Evolutionary conservation across 2,113 vertebrate genomes (phyloP), one percentile per base, ranked within the genome.

Genomic region (Perca flavescens): DNA sequence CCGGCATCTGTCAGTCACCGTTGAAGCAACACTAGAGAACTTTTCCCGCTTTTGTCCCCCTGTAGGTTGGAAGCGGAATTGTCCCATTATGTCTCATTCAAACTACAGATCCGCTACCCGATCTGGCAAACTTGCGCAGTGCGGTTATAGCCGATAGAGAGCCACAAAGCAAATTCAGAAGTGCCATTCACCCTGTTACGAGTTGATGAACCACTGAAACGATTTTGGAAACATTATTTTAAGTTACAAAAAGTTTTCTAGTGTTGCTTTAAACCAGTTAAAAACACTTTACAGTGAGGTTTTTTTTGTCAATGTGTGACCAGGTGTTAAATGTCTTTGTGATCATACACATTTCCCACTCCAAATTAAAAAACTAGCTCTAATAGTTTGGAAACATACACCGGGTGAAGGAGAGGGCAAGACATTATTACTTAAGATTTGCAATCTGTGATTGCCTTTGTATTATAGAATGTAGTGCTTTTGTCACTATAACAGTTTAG

Each of bases 361-460:
- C 67, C 1, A 13, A 16, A 67, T 57, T 77, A 14, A 84, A 14
- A 84, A 79, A 80, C 60, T 21, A 9, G 16, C 19, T 22, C 15
- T 36, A n/a, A 54, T 16, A 78, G 57, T 84, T 87, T 89, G 82
- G 84, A 84, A 88, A 83, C 77, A 60, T 61, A 28, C 57, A 54
- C 34, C 13, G 7, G 61, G 69, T 11, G 58, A 83, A 73, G 50
- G 77, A 77, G 86, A 77, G 77, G 68, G 70, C 68, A 61, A 63
- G 89, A 89, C 86, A 60, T 94, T 93, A 90, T 93, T 87, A 79
- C 69, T 81, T 93, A 91, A 89, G 89, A 94, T 95, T 95, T 98
- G 98, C 98, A 98, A 96, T 99, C 98, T 96, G 97, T 99, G 97
- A 99, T 97, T 98, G 97, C 97, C 96, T 94, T 90, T 95, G 96